A percentile compares a stretch with the other conserved stretches of the same genome.
Evolutionary conservation across 2,797 vertebrate species (phyloP).

Genomic region (Oryzias sinensis): DNA sequence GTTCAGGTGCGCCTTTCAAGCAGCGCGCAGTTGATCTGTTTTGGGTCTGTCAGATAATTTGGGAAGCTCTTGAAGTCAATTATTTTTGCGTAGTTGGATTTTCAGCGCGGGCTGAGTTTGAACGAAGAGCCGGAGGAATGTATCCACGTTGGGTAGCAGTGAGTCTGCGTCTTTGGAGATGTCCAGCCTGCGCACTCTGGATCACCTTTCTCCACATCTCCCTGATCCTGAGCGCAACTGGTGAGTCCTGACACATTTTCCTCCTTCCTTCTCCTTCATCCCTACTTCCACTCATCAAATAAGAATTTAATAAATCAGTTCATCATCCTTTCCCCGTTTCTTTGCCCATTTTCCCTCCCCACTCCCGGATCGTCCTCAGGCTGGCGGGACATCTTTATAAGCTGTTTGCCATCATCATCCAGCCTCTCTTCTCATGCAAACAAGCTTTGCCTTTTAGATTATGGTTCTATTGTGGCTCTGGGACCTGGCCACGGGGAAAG

Average conservation of each 20-base stretch:
- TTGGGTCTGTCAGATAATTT: conserved; percentile 4
- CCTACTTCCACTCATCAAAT: conserved; percentile 5
- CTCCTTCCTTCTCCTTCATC: conserved; percentile 2
- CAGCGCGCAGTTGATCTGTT: background rate
- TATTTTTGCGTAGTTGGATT: conserved; percentile 68
- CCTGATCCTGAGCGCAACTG: conserved; percentile 63
- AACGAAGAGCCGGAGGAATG: conserved; percentile 74
- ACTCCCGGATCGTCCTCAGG: conserved; percentile 6
- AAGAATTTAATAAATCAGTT: conserved; percentile 4
- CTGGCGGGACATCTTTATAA: background rate
- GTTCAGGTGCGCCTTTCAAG: conserved; percentile 15
- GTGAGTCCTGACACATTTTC: conserved; percentile 57
- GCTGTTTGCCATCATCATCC: conserved; percentile 25
- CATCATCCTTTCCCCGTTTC: conserved; percentile 1
- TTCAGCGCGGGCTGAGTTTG: conserved; percentile 51
- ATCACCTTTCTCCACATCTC: conserved; percentile 56
- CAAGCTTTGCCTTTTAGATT: conserved; percentile 57
- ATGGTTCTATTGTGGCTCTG: conserved; percentile 53
- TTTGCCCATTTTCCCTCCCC: conserved; percentile 6
- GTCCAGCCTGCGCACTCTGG: conserved; percentile 69
- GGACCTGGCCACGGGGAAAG: conserved; percentile 44
- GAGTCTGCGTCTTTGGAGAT: conserved; percentile 65
- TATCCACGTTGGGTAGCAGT: conserved; percentile 66
- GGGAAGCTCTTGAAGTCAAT: conserved; percentile 17
- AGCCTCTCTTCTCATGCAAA: conserved; percentile 52